These are phyloP conservation scores for Macrosoma leucophasiata DNA, from an alignment of 2,888 invertebrate genomes.

Conservation along the genomic window DNA sequence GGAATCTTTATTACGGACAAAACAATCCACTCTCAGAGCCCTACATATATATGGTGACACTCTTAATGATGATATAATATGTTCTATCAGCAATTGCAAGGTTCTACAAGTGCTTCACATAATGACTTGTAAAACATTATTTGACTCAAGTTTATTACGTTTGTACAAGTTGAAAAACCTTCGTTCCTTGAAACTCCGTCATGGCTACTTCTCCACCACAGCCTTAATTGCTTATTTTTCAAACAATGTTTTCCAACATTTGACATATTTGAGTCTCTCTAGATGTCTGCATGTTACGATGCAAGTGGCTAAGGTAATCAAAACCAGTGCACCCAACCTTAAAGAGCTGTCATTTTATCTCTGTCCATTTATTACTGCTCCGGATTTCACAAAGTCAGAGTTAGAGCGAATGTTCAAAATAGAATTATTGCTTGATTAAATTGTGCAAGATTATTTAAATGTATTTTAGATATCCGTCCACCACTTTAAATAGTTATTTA, in stretches of 20 bases:
- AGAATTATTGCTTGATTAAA: constrained; percentile 65
- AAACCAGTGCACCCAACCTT: constrained; percentile 65
- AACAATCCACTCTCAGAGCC: constrained; percentile 56
- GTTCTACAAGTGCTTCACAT: constrained; percentile 62
- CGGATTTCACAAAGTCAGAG: constrained; percentile 62
- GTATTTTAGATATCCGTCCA: constrained; percentile 47
- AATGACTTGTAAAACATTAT: constrained; percentile 71
- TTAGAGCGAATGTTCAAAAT: constrained; percentile 68
- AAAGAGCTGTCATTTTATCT: constrained; percentile 68
- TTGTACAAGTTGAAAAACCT: constrained; percentile 61
- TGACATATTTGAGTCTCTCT: constrained; percentile 66
- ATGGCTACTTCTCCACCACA: constrained; percentile 70
- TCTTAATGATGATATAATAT: constrained; percentile 65
- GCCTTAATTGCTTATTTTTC: constrained; percentile 68
- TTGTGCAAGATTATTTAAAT: constrained; percentile 30
- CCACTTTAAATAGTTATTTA: constrained; percentile 15
- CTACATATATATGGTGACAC: constrained; percentile 70
- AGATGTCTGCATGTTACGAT: constrained; percentile 67
- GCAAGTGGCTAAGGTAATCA: constrained; percentile 66
- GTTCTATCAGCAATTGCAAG: constrained; percentile 61
- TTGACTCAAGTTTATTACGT: constrained; percentile 68
- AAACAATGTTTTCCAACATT: constrained; percentile 61
- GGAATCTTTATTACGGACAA: constrained; percentile 59
- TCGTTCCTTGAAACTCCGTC: constrained; percentile 65
- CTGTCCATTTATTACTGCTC: constrained; percentile 66